Evolutionary conservation across 2,888 invertebrate species (phyloP), one percentile per base, ranked within the genome.

Genomic region (Altica lythri): DNA sequence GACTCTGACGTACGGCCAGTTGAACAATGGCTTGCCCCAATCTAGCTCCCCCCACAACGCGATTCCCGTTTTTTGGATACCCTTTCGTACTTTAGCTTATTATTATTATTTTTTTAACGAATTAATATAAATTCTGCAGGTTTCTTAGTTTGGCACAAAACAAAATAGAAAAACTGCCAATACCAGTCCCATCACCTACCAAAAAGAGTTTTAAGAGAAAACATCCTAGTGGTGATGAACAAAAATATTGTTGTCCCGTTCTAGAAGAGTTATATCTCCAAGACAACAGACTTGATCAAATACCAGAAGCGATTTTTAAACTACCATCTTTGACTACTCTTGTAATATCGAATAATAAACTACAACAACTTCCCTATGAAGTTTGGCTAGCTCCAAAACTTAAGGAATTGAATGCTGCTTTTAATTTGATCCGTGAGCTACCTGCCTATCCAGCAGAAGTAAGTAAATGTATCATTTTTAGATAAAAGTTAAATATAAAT

Each of bases 281-380:
- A 77, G 92, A 96, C 74, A 95, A 95, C 76, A 83, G 92, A 2
- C 77, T 99, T 25, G 90, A 91, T 60, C 81, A 83, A 46, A 76
- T 98, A 8, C 95, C 96, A 0, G 82, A 87, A 2, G 86, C 86
- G 47, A 78, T 97, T 18, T 95, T 96, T 79, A 81, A 83, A 3
- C 80, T 97, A 46, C 90, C 93, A 0, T 79, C 85, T 0, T 78
- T 97, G 29, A 80, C 84, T 8, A 88, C 89, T 1, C 80, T 99
- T 60, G 95, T 97, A 75, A 86, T 95, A n/a, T 92, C 95, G 0
- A 93, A 95, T 77, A 98, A 98, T 77, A 92, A 94, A 75, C 77
- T 97, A 48, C 88, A 91, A 59, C 77, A 82, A 40, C 78, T 97
- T 48, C 95, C 96, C 0, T 84, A 86, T 51, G 85, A 86, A 60